Base-by-base conservation (phyloP, 2,797 vertebrate genomes). In the Enteromius viviparus region DNA sequence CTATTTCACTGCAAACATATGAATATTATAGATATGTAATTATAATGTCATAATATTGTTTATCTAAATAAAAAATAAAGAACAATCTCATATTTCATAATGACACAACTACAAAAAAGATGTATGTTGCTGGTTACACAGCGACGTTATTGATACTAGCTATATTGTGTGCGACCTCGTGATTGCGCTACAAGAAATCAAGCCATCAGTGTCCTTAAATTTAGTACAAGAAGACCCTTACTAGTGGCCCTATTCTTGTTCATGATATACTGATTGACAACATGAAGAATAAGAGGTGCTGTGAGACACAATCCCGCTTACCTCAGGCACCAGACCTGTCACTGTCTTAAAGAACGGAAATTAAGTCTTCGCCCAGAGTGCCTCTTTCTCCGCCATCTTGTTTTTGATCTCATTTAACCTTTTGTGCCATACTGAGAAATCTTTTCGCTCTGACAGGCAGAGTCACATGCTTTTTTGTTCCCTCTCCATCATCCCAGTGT, bases 341-440 rank as follows among this genome's bases (percentile, higher is more conserved):
- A 55, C 17, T 32, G 23, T 37, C 47, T 40, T 75, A 32, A 66
- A 26, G 60, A 75, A 55, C 34, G 17, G 60, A 76, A 76, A 82
- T 82, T 21, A 68, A 75, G 60, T 75, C 62, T 66, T 66, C 21
- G 6, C 49, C n/a, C 8, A 37, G 64, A 66, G 65, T 72, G 4
- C 15, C 69, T 72, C 55, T 64, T 70, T 78, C 26, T 49, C 23
- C 19, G 3, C 82, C 65, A 70, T 78, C 51, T 69, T 69, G 58
- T 78, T 78, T 26, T 68, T 72, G 47, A 64, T 65, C 60, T 55
- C 64, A 78, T 55, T 74, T 82, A 82, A 80, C 82, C 76, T 76
- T 80, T 69, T 74, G 45, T 45, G 26, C 55, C 65, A 64, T 34
- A 65, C 60, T 51, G 55, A 72, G 51, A 64, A 64, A 49, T 75